phyloP scores from a whole-genome alignment of 2,797 vertebrate species.

The Hylomyscus alleni region DNA sequence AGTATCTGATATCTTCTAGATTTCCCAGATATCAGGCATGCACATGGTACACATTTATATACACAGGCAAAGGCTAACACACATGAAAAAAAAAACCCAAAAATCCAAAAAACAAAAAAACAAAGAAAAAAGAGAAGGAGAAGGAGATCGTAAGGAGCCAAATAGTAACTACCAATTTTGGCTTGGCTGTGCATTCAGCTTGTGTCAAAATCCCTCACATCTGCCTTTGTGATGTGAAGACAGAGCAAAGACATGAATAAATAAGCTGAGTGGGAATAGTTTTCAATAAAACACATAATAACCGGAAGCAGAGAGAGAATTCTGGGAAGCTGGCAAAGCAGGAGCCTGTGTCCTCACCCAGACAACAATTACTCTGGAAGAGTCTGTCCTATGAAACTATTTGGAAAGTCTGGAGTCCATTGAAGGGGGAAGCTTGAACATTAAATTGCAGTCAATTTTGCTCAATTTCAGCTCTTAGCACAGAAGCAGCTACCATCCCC shows the following conservation, averaged over 20 bases:
- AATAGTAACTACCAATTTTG: background rate
- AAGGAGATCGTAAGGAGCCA: background rate
- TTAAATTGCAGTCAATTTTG: slow-evolving; percentile 37
- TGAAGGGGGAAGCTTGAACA: background rate
- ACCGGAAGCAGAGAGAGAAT: background rate
- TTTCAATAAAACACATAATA: slow-evolving; percentile 15
- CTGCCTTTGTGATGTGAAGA: background rate
- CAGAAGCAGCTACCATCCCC: background rate
- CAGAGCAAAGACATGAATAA: background rate
- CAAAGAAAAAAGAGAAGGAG: background rate
- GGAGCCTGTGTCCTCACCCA: background rate
- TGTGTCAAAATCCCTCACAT: background rate
- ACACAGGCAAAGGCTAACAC: background rate
- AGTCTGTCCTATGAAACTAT: background rate
- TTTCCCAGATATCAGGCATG: background rate
- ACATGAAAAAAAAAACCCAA: no score
- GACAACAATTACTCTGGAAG: background rate
- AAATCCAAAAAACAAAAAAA: background rate
- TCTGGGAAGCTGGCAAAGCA: background rate
- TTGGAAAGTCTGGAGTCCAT: background rate
- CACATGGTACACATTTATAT: no score
- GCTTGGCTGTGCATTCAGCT: background rate
- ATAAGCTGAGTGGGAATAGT: background rate
- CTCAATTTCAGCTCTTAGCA: slow-evolving; percentile 27
- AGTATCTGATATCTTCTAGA: background rate